These are phyloP conservation scores for Steatocranus sp. DNA, from an alignment of 2,797 vertebrate genomes.

Conservation along the genomic window DNA sequence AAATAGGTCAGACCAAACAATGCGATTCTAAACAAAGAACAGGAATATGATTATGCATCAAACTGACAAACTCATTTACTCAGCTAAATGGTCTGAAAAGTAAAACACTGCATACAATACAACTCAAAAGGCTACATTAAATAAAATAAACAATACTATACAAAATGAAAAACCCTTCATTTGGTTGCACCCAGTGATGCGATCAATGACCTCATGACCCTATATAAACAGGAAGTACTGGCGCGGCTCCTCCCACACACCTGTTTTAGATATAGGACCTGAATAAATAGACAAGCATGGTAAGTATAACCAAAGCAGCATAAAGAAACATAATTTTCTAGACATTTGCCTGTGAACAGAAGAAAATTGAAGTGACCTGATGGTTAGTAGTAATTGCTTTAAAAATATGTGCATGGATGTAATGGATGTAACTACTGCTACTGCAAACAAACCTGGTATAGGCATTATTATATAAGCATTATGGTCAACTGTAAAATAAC, in stretches of 20 bases:
- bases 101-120: neutral
- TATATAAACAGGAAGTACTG: neutral
- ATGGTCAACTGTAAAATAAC: neutral
- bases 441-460: neutral
- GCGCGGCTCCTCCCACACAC: neutral
- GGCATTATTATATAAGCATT: no score
- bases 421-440: neutral
- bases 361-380: neutral
- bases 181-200: neutral
- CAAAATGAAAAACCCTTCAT: neutral
- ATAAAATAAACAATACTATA: neutral
- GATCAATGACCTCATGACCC: fast-evolving
- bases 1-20: neutral
- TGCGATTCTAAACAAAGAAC: neutral
- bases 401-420: neutral
- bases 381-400: neutral
- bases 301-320: neutral
- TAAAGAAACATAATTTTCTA: neutral
- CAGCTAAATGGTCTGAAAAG: neutral
- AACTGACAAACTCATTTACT: neutral
- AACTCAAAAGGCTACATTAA: neutral
- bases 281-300: neutral
- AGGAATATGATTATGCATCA: neutral
- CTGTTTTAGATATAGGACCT: neutral
- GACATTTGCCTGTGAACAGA: neutral